Evolutionary conservation across 2,888 invertebrate species (phyloP).

Genomic region (Imbricaverruca yamaguchii): DNA sequence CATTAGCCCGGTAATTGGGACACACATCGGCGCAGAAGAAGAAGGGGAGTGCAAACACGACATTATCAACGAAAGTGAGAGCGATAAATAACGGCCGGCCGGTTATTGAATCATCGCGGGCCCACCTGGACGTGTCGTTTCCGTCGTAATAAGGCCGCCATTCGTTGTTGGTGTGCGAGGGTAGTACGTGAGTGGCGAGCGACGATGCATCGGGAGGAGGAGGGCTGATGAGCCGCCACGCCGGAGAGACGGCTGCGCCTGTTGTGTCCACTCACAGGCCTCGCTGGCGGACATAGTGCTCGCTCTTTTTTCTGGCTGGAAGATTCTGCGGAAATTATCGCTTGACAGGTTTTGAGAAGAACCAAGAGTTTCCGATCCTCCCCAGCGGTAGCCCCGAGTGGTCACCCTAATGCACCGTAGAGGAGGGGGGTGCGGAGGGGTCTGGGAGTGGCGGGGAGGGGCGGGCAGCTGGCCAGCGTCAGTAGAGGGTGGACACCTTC

Average conservation of each 20-base stretch:
- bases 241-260: too few species aligned
- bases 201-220: not conserved
- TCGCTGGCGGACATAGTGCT: too few species aligned
- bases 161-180: too few species aligned
- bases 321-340: not conserved
- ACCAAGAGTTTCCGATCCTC: not conserved
- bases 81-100: not conserved
- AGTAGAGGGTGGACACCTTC: constrained; percentile 7
- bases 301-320: not conserved
- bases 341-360: constrained; percentile 20
- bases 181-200: too few species aligned
- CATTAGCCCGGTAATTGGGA: not conserved
- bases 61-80: not conserved
- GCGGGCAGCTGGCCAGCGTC: constrained; percentile 1
- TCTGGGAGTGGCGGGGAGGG: not conserved
- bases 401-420: not conserved
- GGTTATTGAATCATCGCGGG: constrained; percentile 10
- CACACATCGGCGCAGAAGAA: not conserved
- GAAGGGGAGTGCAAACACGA: constrained; percentile 7
- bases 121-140: not conserved
- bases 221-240: not conserved
- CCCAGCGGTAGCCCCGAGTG: not conserved
- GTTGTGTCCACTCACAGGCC: too few species aligned
- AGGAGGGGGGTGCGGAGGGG: not conserved
- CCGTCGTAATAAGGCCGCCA: not conserved